Conservation (phyloP, 2,888 invertebrate genomes). For the Hemaris fuciformis region DNA sequence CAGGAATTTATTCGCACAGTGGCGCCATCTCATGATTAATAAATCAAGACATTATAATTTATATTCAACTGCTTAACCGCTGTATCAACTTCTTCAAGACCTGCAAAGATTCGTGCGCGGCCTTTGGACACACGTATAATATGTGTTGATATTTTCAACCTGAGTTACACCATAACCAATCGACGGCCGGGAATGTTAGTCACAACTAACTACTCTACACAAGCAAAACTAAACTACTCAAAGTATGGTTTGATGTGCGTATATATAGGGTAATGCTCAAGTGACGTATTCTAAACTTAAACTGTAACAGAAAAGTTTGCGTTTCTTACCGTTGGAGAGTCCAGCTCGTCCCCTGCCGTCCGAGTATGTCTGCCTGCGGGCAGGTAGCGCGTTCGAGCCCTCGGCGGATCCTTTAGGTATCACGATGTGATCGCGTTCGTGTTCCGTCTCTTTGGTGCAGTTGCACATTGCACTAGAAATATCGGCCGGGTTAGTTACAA, state of each 20-base stretch:
- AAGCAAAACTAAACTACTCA: slow-evolving; percentile 31
- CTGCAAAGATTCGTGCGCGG: no score
- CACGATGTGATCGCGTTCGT: slow-evolving; percentile 80
- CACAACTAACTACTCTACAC: slow-evolving; percentile 37
- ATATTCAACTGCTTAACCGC: no score
- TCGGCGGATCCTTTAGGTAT: slow-evolving; percentile 86
- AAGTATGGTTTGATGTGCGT: not conserved
- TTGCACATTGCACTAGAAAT: slow-evolving; percentile 84
- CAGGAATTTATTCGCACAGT: no score
- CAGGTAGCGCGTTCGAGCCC: slow-evolving; percentile 83
- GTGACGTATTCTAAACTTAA: not conserved
- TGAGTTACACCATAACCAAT: not conserved
- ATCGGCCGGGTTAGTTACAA: not conserved
- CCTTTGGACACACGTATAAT: no score
- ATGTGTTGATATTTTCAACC: not conserved
- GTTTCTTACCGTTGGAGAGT: slow-evolving; percentile 65
- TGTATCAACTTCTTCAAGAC: no score
- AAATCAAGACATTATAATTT: no score
- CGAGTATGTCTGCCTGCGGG: slow-evolving; percentile 82
- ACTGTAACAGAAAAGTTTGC: not conserved
- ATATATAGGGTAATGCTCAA: not conserved
- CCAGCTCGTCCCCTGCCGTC: slow-evolving; percentile 62
- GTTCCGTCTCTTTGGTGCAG: slow-evolving; percentile 80
- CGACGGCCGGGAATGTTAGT: slow-evolving; percentile 37
- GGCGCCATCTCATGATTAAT: no score